Base-by-base conservation (phyloP, 1,140 invertebrate genomes). In the Charaxes varanes region DNA sequence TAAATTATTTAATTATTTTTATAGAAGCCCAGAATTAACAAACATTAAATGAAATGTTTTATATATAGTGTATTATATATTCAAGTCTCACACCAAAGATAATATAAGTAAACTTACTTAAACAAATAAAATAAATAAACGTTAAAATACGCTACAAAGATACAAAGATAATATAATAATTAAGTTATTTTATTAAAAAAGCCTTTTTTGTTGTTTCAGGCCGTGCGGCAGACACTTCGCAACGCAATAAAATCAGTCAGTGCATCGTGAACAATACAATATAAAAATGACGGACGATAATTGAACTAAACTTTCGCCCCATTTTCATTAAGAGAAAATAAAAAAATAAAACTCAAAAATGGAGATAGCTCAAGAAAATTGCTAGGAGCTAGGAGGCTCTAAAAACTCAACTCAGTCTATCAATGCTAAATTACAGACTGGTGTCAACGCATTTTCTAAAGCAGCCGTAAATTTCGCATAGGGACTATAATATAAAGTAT, bases 371-470 rank as follows among this genome's bases (percentile, higher is more conserved):
- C 53, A 65, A 10, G 53, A 35, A 12, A 19, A 55, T 50, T 31
- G 38, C 50, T 42, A 35, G 37, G 62, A 58, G 70, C 66, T 64
- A 65, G 37, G 41, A 26, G 51, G 65, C 62, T 72, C 63, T 19
- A 41, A 59, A 51, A 43, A 40, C 24, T 28, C 23, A 24, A 18
- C 18, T 4, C 37, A 24, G 60, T 44, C 54, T 60, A 61, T 82
- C 73, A 84, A 93, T 94, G 92, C 91, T 94, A 88, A 93, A 91
- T 86, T 91, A 93, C 89, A 90, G 92, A 86, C 87, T 93, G 70
- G 92, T 94, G 42, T 93, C 92, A 68, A 94, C 92, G 77, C 92
- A 94, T 76, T 94, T 93, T 78, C 85, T 94, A 82, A 94, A 94
- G 86, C 92, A 94, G 84, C 92, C 92, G 88, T 93, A 93, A 89